These are phyloP conservation scores for Cynoglossus semilaevis DNA, from an alignment of 2,113 vertebrate genomes.

Conservation along the genomic window DNA sequence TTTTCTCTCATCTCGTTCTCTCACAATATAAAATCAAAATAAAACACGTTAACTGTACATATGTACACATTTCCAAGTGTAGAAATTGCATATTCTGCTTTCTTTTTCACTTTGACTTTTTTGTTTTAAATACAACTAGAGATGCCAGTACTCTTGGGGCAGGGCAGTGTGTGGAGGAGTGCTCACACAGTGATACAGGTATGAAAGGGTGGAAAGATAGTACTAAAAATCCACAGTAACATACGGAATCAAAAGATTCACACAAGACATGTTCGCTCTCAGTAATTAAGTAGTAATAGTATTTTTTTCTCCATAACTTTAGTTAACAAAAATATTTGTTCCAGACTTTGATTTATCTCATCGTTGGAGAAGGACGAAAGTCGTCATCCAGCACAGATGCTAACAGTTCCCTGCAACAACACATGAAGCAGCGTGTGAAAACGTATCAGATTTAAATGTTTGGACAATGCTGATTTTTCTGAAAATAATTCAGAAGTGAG, in stretches of 20 bases:
- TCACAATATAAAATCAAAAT: slow-evolving; percentile 78
- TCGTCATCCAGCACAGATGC: slow-evolving; percentile 29
- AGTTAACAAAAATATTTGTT: slow-evolving; percentile 1
- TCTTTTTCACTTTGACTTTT: slow-evolving; percentile 64
- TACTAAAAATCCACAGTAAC: slow-evolving; percentile 58
- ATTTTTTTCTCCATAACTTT: slow-evolving; percentile 28
- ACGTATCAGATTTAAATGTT: slow-evolving; percentile 9
- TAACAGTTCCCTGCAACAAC: slow-evolving; percentile 33
- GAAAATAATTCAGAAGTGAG: slow-evolving; percentile 4
- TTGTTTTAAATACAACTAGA: slow-evolving; percentile 70
- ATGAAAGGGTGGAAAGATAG: slow-evolving; percentile 50
- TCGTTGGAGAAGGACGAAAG: neutral
- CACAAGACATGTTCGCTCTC: slow-evolving; percentile 42
- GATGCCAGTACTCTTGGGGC: slow-evolving; percentile 63
- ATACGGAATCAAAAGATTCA: slow-evolving; percentile 54
- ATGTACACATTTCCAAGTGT: slow-evolving; percentile 78
- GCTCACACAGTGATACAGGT: slow-evolving; percentile 51
- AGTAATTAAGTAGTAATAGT: slow-evolving; percentile 2
- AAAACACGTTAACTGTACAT: slow-evolving; percentile 78
- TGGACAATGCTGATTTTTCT: slow-evolving; percentile 7
- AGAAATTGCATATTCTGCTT: slow-evolving; percentile 79
- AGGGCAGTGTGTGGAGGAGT: slow-evolving; percentile 64
- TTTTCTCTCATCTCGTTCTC: slow-evolving; percentile 68
- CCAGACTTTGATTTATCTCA: slow-evolving; percentile 1
- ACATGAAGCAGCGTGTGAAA: slow-evolving; percentile 33